Conservation (phyloP, 2,888 invertebrate species). For the Harpagoxenus sublaevis region DNA sequence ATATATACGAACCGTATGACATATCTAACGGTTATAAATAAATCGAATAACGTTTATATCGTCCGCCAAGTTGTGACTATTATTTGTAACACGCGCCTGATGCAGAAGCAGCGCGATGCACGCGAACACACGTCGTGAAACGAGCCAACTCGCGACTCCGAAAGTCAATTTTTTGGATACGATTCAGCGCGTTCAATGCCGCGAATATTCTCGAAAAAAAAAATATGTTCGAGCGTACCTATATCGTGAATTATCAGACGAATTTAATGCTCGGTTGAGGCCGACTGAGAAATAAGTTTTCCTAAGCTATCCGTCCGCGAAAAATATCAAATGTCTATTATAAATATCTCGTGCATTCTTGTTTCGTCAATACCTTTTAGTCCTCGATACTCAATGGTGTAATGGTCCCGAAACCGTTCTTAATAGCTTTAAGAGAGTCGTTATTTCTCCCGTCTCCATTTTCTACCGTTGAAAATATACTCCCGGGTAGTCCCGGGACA, state of each 20-base stretch:
- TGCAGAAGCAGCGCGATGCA: neutral
- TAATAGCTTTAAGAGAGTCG: neutral
- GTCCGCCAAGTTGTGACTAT: constrained; percentile 39
- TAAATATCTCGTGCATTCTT: neutral
- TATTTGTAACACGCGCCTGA: constrained; percentile 26
- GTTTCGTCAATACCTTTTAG: neutral
- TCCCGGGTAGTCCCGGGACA: neutral
- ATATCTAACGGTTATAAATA: constrained; percentile 51
- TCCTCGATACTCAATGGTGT: neutral
- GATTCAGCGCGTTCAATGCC: constrained; percentile 12
- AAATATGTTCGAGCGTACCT: neutral
- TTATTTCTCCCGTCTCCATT: neutral
- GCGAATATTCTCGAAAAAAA: neutral
- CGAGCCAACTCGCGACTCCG: constrained; percentile 26
- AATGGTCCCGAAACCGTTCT: neutral
- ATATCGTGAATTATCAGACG: neutral
- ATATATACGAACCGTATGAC: constrained; percentile 33
- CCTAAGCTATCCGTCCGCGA: neutral
- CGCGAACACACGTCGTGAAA: constrained; percentile 11
- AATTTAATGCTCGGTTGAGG: neutral
- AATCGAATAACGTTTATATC: constrained; percentile 36
- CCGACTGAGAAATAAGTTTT: neutral
- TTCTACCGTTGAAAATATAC: neutral
- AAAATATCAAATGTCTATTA: neutral
- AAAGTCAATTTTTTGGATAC: constrained; percentile 27